Percentiles rank a stretch among this genome's conserved stretches.
These are phyloP conservation scores for Sipha flava DNA, from an alignment of 1,140 invertebrate species.

Conservation along the genomic window DNA sequence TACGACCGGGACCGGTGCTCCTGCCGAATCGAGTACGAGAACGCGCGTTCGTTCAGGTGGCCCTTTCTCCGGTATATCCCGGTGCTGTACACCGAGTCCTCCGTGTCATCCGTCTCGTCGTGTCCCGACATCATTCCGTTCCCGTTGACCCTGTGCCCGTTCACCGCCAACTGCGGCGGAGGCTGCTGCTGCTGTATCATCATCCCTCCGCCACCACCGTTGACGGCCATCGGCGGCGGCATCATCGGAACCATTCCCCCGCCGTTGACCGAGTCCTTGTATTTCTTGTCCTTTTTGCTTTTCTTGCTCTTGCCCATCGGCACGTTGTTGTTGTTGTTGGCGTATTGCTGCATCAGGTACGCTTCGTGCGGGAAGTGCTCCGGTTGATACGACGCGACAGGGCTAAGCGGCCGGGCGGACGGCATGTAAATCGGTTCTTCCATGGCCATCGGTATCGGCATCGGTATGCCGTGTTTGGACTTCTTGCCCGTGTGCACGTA, in stretches of 20 bases:
- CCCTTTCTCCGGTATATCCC: conserved; percentile 83
- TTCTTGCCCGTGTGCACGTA: conserved; percentile 42
- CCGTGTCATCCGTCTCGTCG: conserved; percentile 37
- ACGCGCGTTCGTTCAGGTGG: conserved; percentile 84
- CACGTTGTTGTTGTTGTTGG: conserved; percentile 43
- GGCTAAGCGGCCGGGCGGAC: conserved; percentile 50
- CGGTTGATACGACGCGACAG: conserved; percentile 54
- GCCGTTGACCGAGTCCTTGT: conserved; percentile 26
- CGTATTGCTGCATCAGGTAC: conserved; percentile 53
- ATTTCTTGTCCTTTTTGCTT: conserved; percentile 43
- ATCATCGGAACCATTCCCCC: conserved; percentile 14
- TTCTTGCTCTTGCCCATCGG: conserved; percentile 41
- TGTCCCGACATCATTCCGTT: conserved; percentile 2
- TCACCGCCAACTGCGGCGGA: conserved; percentile 40
- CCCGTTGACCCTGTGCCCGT: conserved; percentile 38
- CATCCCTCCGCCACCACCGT: conserved; percentile 35
- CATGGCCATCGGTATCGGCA: conserved; percentile 37
- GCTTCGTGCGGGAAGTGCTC: conserved; percentile 55
- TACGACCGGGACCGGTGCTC: conserved; percentile 84
- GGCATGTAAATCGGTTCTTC: conserved; percentile 58
- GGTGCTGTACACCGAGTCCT: conserved; percentile 70
- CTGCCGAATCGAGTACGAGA: conserved; percentile 86
- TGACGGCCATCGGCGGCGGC: conserved; percentile 41
- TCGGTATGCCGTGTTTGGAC: conserved; percentile 39
- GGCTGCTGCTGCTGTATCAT: conserved; percentile 43